Evolutionary conservation across 2,797 vertebrate genomes (phyloP), one percentile per base, ranked within the genome.

Genomic region (Bucorvus abyssinicus): DNA sequence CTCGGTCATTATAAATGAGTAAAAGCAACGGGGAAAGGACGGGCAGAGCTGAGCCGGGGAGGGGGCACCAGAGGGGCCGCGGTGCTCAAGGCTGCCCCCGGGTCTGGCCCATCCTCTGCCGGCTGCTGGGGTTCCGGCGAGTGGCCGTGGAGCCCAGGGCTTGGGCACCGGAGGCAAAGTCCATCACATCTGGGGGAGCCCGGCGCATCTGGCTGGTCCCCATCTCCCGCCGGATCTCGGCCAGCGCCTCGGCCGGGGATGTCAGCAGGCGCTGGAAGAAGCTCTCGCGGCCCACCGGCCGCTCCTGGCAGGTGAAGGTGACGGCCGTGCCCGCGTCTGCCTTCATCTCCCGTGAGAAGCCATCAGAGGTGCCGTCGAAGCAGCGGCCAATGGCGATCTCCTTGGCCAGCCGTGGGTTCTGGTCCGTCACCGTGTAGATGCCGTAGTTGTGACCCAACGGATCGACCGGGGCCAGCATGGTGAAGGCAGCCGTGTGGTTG

Each of bases 311-410:
- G 84, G 96, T 98, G 96, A 99, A 99, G 63, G 99, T 99, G 85
- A 99, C 65, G 1, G 98, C 99, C 0, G 98, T 98, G 68, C 99
- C 99, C 1, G 95, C 71, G 2, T 98, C 97, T 0, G 99, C 98
- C 92, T 98, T 98, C 99, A 99, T 99, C 96, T 99, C 99, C 84
- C 99, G 94, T 2, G 99, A 99, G 97, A 99, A 99, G 53, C 99
- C 99, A 1, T 99, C 99, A 0, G 99, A 99, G 71, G 99, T 99
- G 81, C 99, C 99, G 9, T 99, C 99, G 26, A 99, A 99, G 97
- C 99, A 99, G 87, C 99, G 99, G 50, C 99, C 99, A 18, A 99
- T 99, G 69, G 99, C 99, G 0, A 99, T 99, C 83, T 99, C 99
- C 97, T 99, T 99, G 71, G 99, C 99, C 73, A 99, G 90, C 19